Evolutionary conservation across 2,113 vertebrate species (phyloP).

Genomic region (Cardinalis cardinalis): DNA sequence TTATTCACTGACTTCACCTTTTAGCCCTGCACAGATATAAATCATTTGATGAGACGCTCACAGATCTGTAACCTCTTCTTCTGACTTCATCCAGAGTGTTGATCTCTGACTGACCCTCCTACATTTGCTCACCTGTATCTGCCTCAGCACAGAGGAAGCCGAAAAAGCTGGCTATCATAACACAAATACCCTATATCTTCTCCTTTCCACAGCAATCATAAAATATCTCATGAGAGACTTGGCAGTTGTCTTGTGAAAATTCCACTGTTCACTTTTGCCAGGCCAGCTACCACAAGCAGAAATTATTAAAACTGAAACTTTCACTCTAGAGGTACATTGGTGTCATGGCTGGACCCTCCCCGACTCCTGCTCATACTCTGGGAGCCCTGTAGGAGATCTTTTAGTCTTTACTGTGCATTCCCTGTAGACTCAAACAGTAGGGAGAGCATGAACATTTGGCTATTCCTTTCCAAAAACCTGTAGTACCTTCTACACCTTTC

Average conservation of each 20-base stretch:
- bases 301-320: background rate
- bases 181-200: rapidly evolving
- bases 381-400: rapidly evolving
- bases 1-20: background rate
- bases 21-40: background rate
- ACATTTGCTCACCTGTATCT: background rate
- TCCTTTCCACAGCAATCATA: background rate
- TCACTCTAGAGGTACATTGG: background rate
- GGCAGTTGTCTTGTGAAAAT: background rate
- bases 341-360: background rate
- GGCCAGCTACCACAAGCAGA: background rate
- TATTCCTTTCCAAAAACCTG: background rate
- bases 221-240: background rate
- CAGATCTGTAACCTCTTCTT: background rate
- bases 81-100: rapidly evolving
- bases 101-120: background rate
- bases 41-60: background rate
- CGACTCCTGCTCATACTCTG: rapidly evolving
- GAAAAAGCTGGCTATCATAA: background rate
- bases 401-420: background rate
- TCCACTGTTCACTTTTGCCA: background rate
- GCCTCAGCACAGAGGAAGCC: background rate
- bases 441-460: background rate
- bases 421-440: background rate
- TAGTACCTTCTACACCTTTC: background rate